Evolutionary conservation across 2,888 invertebrate species (phyloP), one percentile per base, ranked within the genome.

Genomic region (Cryptocheilus praepositus): DNA sequence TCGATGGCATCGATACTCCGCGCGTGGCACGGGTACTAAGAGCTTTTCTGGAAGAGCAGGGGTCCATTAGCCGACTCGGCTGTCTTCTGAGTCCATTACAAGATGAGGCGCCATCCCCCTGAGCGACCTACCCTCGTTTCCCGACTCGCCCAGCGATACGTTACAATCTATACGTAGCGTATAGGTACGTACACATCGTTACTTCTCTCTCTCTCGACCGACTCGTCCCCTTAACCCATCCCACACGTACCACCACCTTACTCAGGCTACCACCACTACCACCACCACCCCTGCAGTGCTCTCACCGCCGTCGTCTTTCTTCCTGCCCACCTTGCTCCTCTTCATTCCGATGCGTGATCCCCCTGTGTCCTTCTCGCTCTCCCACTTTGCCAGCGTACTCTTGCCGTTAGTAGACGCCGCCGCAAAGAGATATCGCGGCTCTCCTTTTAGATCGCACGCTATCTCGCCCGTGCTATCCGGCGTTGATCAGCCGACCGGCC

Each of bases 81-180:
- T 88, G 88, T 88, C 88, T 88, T 88, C 85, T 84, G 88, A 88
- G 88, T 88, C 88, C 88, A 88, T 88, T 88, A 88, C 88, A 88
- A 88, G 88, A 88, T 88, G 88, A 88, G 87, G 86, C 83, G 70
- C 79, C 83, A 76, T 74, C 81, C 82, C 81, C 72, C 73, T 72
- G 74, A 75, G 73, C 76, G 71, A 74, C 79, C 79, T 77, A 71
- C 81, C 77, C 76, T 77, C 74, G 77, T 73, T 77, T 76, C 74
- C 77, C 76, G 77, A 70, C 79, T 81, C 80, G 66, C 79, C 73
- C 80, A 74, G 64, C 72, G 72, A 76, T 74, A 76, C 73, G 70
- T 68, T 78, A 62, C 77, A 70, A 77, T 77, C 73, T 71, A 75
- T 74, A 74, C 71, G 70, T 19, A 64, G 61, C 63, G 71, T 70